Conservation (phyloP, 2,113 vertebrate species). For the Hippocampus zosterae region DNA sequence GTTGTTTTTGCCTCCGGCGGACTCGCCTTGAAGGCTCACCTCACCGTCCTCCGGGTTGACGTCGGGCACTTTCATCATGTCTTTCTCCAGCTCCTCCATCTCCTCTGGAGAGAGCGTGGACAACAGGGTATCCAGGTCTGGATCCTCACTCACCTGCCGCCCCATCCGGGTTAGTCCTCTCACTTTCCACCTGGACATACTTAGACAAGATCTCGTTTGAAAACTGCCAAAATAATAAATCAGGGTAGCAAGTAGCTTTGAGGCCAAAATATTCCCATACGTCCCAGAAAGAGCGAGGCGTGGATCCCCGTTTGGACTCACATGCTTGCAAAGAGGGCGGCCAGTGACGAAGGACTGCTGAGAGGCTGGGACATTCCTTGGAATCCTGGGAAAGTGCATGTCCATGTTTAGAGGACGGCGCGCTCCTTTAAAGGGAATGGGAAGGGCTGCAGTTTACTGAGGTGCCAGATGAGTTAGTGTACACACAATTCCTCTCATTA, state of each 20-base stretch:
- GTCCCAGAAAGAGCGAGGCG: conserved; percentile 24
- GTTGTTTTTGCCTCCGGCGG: conserved; percentile 41
- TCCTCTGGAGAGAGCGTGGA: conserved; percentile 77
- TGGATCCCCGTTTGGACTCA: conserved; percentile 24
- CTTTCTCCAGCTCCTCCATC: conserved; percentile 72
- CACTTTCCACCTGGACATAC: conserved; percentile 72
- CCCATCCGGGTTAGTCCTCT: conserved; percentile 69
- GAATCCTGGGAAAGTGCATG: conserved; percentile 90
- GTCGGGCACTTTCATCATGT: conserved; percentile 81
- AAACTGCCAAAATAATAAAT: conserved; percentile 2
- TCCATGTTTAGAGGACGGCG: conserved; percentile 94
- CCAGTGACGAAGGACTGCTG: conserved; percentile 66
- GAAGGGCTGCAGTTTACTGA: conserved; percentile 74
- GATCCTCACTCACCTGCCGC: conserved; percentile 78
- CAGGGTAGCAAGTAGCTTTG: neutral
- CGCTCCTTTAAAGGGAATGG: conserved; percentile 96
- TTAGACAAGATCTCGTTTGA: neutral
- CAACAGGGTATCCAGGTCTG: conserved; percentile 77
- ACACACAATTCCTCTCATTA: conserved; percentile 43
- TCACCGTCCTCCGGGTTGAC: conserved; percentile 72
- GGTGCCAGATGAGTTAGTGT: conserved; percentile 67
- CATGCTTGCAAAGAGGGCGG: conserved; percentile 40
- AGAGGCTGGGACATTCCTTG: conserved; percentile 92
- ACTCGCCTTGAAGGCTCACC: conserved; percentile 63
- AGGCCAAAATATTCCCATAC: conserved; percentile 34